Evolutionary conservation across 2,797 vertebrate species (phyloP).

Genomic region (Crenichthys baileyi): DNA sequence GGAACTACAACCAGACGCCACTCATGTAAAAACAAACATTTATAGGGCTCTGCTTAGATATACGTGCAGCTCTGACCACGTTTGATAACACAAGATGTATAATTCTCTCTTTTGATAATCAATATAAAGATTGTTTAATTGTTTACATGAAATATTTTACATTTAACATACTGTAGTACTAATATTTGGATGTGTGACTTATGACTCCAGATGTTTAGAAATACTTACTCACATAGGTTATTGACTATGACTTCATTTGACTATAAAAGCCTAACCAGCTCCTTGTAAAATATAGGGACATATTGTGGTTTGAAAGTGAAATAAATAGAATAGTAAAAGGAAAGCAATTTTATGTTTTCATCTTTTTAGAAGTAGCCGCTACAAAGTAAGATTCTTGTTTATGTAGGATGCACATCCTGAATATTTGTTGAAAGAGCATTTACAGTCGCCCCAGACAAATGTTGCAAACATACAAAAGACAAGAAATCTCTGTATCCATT

Average conservation of each 20-base stretch:
- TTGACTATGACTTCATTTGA: background rate
- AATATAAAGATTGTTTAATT: background rate
- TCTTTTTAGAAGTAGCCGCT: slow-evolving; percentile 3
- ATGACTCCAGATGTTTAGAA: background rate
- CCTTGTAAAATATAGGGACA: slow-evolving; percentile 7
- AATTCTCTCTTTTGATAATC: background rate
- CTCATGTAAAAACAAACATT: slow-evolving; percentile 25
- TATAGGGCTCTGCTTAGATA: background rate
- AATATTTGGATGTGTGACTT: background rate
- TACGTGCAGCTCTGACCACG: background rate
- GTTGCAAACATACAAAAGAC: background rate
- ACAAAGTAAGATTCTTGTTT: slow-evolving; percentile 8
- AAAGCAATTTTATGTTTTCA: slow-evolving; percentile 6
- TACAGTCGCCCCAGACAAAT: slow-evolving; percentile 2
- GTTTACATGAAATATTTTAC: background rate
- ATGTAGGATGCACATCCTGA: background rate
- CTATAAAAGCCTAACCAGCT: background rate
- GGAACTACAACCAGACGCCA: slow-evolving; percentile 8
- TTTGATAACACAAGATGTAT: background rate
- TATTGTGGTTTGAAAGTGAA: slow-evolving; percentile 22
- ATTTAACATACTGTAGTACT: background rate
- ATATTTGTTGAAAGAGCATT: background rate
- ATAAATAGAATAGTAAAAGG: slow-evolving; percentile 7
- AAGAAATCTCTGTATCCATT: background rate
- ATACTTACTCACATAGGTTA: background rate